Evolutionary conservation across 2,888 invertebrate species (phyloP).

Genomic region (Chrysotoxum bicinctum): DNA sequence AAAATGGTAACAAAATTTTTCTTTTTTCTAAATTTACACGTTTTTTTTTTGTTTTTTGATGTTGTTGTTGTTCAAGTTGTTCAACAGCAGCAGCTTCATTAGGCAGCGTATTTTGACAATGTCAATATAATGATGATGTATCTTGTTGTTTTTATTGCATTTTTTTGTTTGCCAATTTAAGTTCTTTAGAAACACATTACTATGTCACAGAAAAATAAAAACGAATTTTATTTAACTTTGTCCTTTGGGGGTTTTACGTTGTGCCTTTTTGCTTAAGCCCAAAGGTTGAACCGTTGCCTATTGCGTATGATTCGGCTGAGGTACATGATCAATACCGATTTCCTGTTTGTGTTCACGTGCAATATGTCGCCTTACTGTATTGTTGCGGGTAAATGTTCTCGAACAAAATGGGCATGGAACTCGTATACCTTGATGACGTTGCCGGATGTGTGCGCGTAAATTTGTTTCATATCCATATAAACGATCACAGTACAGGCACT

Average conservation of each 20-base stretch:
- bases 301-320: constrained; percentile 81
- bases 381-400: constrained; percentile 95
- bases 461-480: constrained; percentile 96
- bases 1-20: constrained; percentile 71
- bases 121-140: background rate
- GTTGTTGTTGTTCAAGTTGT: constrained; percentile 6
- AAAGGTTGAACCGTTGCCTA: constrained; percentile 76
- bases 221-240: constrained; percentile 65
- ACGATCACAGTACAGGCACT: constrained; percentile 95
- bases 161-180: background rate
- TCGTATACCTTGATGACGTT: constrained; percentile 95
- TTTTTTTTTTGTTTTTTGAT: constrained; percentile 9
- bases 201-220: background rate
- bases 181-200: background rate
- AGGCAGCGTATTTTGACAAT: background rate
- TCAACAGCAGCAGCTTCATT: constrained; percentile 9
- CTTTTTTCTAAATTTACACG: constrained; percentile 22
- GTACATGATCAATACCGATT: constrained; percentile 78
- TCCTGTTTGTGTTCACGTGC: constrained; percentile 92
- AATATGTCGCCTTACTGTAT: constrained; percentile 94
- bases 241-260: constrained; percentile 65
- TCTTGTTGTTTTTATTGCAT: constrained; percentile 28
- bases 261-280: constrained; percentile 51
- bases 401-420: constrained; percentile 95
- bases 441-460: constrained; percentile 93